Evolutionary conservation across 2,888 invertebrate genomes (phyloP), one percentile per base, ranked within the genome.

Genomic region (Trichogramma dendrolimi): DNA sequence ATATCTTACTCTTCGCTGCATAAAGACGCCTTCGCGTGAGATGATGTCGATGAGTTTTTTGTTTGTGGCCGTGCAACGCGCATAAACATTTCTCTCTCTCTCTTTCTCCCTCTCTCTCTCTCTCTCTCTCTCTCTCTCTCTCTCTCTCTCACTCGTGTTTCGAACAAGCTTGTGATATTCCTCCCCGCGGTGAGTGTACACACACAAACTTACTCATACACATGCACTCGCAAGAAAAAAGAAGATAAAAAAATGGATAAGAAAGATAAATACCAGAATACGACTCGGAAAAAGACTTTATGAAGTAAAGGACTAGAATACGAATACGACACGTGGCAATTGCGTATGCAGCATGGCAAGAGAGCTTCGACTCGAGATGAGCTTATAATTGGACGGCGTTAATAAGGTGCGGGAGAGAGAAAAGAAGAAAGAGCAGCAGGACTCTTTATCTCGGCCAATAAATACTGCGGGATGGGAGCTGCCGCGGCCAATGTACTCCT

Each of bases 181-280:
- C 58, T 51, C 44, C 52, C 46, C 47, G 10, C 38, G 44, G 47
- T 10, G 55, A 55, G 27, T 55, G 11, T 5, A 14, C 7, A 52
- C 11, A 11, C 14, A 48, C 48, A 48, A 48, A 27, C 48, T 48
- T 11, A 27, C 48, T 48, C 48, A 27, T 27, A 27, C 27, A 48
- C 48, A 11, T 48, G 48, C 48, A 48, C 48, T 11, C 48, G 48
- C 11, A 48, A 14, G 27, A 48, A 48, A 14, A 71, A 71, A 69
- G 71, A 68, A 75, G 74, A 76, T 75, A 75, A 77, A 72, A 72
- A 70, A 71, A 73, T 68, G 75, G 74, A 76, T 75, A 75, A 77
- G 72, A 72, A 70, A 71, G 73, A 75, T 75, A 75, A 74, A 75
- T 73, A 77, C 74, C 71, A 71, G 69, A 69, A 67, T 67, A 67